Conservation (phyloP, 2,888 invertebrate species). For the Drosophila conformis region DNA sequence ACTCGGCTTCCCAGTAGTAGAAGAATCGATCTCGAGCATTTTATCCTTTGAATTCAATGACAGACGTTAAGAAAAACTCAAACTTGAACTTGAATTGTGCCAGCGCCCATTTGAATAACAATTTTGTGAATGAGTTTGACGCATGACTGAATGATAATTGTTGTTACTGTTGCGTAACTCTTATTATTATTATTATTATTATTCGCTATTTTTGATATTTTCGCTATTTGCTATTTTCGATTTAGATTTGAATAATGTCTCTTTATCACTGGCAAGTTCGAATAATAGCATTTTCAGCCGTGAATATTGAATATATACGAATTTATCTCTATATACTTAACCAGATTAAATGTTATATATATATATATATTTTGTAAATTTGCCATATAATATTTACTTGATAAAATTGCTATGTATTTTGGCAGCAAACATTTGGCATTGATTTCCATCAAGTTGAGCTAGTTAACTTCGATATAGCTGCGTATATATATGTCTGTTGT, state of each 20-base stretch:
- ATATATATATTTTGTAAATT: neutral
- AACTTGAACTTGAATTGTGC: constrained; percentile 26
- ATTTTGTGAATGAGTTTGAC: constrained; percentile 16
- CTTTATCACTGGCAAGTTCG: neutral
- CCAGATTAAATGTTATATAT: neutral
- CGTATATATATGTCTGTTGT: neutral
- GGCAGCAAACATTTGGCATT: neutral
- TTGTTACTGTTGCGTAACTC: neutral
- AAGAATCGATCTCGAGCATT: neutral
- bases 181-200: no score
- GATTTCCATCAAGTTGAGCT: neutral
- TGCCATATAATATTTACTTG: neutral
- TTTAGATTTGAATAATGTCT: no score
- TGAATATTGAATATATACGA: neutral
- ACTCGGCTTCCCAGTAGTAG: neutral
- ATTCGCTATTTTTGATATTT: no score
- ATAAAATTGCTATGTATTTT: neutral
- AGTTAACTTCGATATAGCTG: neutral
- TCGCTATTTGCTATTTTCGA: neutral
- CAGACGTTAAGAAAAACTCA: neutral
- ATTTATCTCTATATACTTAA: neutral
- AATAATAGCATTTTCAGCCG: no score
- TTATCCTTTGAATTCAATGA: neutral
- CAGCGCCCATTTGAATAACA: neutral
- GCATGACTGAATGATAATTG: neutral